Evolutionary conservation across 2,113 vertebrate species (phyloP), one percentile per base, ranked within the genome.

Genomic region (Deroptyus accipitrinus): DNA sequence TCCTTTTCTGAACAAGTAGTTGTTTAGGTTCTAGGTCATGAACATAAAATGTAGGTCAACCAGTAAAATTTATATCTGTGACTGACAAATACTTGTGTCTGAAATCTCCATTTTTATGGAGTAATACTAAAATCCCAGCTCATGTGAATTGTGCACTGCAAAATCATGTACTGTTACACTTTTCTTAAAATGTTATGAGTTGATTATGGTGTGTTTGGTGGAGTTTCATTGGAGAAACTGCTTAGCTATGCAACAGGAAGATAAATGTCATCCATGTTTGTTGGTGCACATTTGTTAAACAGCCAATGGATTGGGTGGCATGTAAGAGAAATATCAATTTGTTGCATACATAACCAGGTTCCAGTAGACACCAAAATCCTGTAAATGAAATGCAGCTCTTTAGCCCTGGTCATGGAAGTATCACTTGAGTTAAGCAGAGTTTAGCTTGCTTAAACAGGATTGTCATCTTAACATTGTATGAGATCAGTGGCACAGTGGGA

Each of bases 191-290:
- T 17, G 3, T 35, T n/a, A 49, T 4, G 14, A 54, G 30, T 18
- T 3, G 2, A 27, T 24, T 2, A 3, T 16, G 27, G 17, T 9
- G 2, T 1, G 2, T 63, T 27, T 57, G 57, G 28, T 49, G 49
- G 28, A 30, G n/a, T 74, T 74, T 9, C 33, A 4, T 17, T 18
- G 61, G 44, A 81, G 57, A 44, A 73, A 44, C 52, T 86, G 44
- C 16, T 44, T 24, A 46, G 24, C 33, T 13, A 0, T 61, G 70
- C 7, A 13, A 7, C 22, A 11, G 68, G 48, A 72, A 35, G 30
- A 27, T 31, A 28, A 13, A 24, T 61, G 9, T 22, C 81, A 24
- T n/a, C 62, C 11, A 1, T 41, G 39, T 35, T 28, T 64, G 3
- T 22, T 31, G 13, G 16, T 59, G 13, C 11, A 7, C 6, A 23